Percentiles rank a stretch among this genome's conserved stretches.
Evolutionary conservation across 2,797 vertebrate genomes (phyloP).

Genomic region (Lateolabrax maculatus): DNA sequence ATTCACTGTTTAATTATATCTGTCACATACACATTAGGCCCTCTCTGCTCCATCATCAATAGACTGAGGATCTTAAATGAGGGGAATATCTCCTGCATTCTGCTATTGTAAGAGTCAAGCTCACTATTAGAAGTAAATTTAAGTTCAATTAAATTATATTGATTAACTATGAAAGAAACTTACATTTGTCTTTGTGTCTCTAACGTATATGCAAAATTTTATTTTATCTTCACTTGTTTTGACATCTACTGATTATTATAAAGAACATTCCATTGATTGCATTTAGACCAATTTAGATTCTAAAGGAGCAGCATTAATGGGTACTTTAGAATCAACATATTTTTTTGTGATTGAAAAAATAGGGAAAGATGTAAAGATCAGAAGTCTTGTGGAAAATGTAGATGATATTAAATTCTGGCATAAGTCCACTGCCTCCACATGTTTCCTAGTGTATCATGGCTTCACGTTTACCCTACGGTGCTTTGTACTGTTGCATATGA

Average conservation of each 20-base stretch:
- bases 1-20: slow-evolving; percentile 65
- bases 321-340: slow-evolving; percentile 32
- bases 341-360: slow-evolving; percentile 9
- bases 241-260: slow-evolving; percentile 22
- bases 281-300: slow-evolving; percentile 35
- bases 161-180: slow-evolving; percentile 43
- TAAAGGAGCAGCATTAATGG: slow-evolving; percentile 30
- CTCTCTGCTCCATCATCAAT: slow-evolving; percentile 55
- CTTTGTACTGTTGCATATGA: slow-evolving; percentile 57
- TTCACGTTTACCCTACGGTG: slow-evolving; percentile 52
- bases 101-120: slow-evolving; percentile 54
- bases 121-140: slow-evolving; percentile 55
- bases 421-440: slow-evolving; percentile 36
- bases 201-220: slow-evolving; percentile 51
- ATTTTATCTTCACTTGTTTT: slow-evolving; percentile 36
- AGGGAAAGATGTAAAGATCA: slow-evolving; percentile 13
- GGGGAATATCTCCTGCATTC: slow-evolving; percentile 57
- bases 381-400: slow-evolving; percentile 24
- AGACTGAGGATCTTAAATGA: slow-evolving; percentile 46
- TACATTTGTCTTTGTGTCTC: slow-evolving; percentile 56
- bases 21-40: slow-evolving; percentile 62
- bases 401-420: slow-evolving; percentile 34
- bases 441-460: slow-evolving; percentile 46
- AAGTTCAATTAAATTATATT: slow-evolving; percentile 55
- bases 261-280: slow-evolving; percentile 19